Evolutionary conservation across 2,113 vertebrate genomes (phyloP), one percentile per base, ranked within the genome.

Genomic region (Podarcis raffonei): DNA sequence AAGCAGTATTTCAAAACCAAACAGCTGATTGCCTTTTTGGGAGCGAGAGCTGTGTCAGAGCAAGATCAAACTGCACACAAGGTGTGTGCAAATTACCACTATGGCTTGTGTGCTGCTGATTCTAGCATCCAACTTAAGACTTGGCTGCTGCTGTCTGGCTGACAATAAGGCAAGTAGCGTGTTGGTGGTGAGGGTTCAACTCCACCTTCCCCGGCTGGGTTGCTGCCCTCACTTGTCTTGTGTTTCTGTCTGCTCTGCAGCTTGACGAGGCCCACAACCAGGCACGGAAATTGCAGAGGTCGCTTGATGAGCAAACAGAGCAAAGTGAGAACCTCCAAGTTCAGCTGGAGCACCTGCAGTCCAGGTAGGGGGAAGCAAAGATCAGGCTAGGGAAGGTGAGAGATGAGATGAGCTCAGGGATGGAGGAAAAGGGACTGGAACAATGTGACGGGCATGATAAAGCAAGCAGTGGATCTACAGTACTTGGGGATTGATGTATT

Each of bases 231-330:
- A 13, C 35, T 4, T 1, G 15, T 42, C 22, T 53, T 80, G 72
- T 30, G 84, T 82, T 68, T 84, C 32, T 84, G 59, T 78, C 77
- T 81, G 3, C 62, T 7, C 88, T 80, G 9, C 92, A 98, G 97
- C 91, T 98, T 86, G 97, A 98, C 1, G 97, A 98, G 81, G 97
- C 98, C 81, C 98, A 98, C 87, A 99, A 99, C 94, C 98, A 98
- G 95, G 97, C 96, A 0, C 97, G 98, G 66, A 98, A 98, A 93
- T 93, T 99, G 88, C 98, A 98, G 96, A 94, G 98, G 90, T 98
- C 98, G 5, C 96, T 99, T 93, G 98, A 99, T 53, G 98, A 99
- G 92, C 98, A 98, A 96, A 98, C 98, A 1, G 98, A 99, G 84
- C 97, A 98, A 88, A 97, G 97, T 0, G 98, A 99, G 95, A 98